Evolutionary conservation across 2,888 invertebrate species (phyloP).

Genomic region (Caenorhabditis becei): DNA sequence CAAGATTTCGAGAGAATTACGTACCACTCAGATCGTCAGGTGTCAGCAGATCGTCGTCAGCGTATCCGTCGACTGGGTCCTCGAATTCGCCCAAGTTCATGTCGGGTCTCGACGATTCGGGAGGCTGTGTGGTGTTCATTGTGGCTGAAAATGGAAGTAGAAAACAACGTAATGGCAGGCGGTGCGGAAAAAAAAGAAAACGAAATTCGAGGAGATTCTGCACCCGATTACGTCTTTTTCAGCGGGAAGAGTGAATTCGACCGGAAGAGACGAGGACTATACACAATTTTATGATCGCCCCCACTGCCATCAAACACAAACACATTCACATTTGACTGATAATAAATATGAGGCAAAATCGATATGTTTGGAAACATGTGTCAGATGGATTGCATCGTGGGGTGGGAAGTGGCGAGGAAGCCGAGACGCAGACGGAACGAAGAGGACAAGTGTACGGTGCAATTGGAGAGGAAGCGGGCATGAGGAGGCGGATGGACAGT

Average conservation of each 20-base stretch:
- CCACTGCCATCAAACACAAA: slow-evolving; percentile 16
- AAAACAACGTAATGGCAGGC: neutral
- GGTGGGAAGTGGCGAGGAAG: slow-evolving; percentile 45
- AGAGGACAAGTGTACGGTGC: slow-evolving; percentile 41
- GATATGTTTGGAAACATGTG: slow-evolving; percentile 56
- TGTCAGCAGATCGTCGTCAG: slow-evolving; percentile 79
- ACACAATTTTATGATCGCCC: neutral
- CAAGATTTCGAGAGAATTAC: neutral
- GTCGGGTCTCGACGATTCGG: slow-evolving; percentile 4
- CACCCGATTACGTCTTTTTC: neutral
- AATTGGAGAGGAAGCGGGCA: slow-evolving; percentile 34
- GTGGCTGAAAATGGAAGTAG: neutral
- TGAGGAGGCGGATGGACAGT: slow-evolving; percentile 28
- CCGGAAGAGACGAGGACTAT: slow-evolving; percentile 5
- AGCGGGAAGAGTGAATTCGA: slow-evolving; percentile 4
- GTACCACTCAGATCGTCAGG: slow-evolving; percentile 71
- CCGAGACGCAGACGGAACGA: slow-evolving; percentile 31
- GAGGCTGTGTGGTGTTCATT: slow-evolving; percentile 35
- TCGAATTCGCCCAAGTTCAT: slow-evolving; percentile 69
- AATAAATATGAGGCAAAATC: slow-evolving; percentile 37
- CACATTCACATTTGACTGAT: slow-evolving; percentile 1
- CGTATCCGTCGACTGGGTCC: slow-evolving; percentile 80
- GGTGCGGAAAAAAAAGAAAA: too few relatives aligned
- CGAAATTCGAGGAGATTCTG: slow-evolving; percentile 13
- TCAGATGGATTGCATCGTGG: slow-evolving; percentile 49